phyloP scores from a whole-genome alignment of 2,888 invertebrate genomes.

The Tubiluchus corallicola region DNA sequence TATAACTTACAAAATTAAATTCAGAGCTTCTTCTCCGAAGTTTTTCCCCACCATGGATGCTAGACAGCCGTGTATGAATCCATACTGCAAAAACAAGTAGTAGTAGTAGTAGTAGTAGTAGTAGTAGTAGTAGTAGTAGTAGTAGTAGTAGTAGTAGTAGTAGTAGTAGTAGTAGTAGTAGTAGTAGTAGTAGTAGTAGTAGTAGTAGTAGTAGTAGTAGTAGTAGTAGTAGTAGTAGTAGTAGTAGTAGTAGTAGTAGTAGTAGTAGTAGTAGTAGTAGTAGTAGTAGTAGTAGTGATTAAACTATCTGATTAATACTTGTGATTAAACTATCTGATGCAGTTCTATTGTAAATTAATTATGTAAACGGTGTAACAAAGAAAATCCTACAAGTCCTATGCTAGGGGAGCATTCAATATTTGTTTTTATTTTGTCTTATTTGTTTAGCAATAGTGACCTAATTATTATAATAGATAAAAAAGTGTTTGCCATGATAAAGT shows the following conservation, averaged over 20 bases:
- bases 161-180: constrained; percentile 3
- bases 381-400: too few species aligned
- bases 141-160: constrained; percentile 3
- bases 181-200: constrained; percentile 3
- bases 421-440: too few species aligned
- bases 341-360: too few species aligned
- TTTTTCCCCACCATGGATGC: constrained; percentile 16
- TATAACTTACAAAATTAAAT: constrained; percentile 15
- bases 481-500: too few species aligned
- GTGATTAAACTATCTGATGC: too few species aligned
- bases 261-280: background rate
- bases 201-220: background rate
- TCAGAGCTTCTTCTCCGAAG: constrained; percentile 16
- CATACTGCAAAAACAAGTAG: constrained; percentile 15
- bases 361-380: too few species aligned
- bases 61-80: constrained; percentile 17
- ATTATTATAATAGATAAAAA: too few species aligned
- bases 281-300: background rate
- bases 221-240: background rate
- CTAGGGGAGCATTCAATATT: too few species aligned
- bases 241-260: background rate
- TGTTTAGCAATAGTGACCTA: too few species aligned
- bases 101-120: constrained; percentile 3
- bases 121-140: constrained; percentile 3
- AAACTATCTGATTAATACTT: too few species aligned